Conservation (phyloP, 23 tunicate genomes). For the Styela clava region DNA sequence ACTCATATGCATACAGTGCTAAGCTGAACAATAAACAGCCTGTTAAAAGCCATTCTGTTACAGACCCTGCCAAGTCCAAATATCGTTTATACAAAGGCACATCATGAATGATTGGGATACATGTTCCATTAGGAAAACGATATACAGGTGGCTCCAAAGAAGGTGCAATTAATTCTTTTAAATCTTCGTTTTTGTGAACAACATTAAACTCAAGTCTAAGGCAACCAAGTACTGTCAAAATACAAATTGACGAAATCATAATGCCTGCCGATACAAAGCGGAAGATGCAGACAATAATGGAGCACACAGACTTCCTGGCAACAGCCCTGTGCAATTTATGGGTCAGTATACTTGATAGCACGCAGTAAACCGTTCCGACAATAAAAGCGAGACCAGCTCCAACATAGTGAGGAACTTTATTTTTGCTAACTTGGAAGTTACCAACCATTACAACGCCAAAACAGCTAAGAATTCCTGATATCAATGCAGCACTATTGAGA, state of each 20-base stretch:
- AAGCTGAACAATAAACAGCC: constrained; percentile 62
- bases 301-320: background rate
- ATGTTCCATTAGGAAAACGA: constrained; percentile 45
- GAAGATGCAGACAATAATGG: constrained; percentile 10
- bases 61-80: constrained; percentile 51
- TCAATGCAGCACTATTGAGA: constrained; percentile 26
- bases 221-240: background rate
- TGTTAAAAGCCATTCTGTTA: constrained; percentile 72
- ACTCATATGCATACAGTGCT: constrained; percentile 72
- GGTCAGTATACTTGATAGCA: constrained; percentile 44
- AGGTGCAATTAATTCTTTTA: background rate
- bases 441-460: constrained; percentile 74
- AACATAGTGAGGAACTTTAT: constrained; percentile 63
- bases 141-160: background rate
- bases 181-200: background rate
- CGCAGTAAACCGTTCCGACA: constrained; percentile 45
- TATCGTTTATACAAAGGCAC: constrained; percentile 43
- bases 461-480: constrained; percentile 52
- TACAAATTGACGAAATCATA: constrained; percentile 35
- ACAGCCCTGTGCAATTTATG: constrained; percentile 15
- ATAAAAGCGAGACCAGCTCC: constrained; percentile 71
- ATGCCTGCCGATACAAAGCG: constrained; percentile 31
- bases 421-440: constrained; percentile 70
- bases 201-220: background rate
- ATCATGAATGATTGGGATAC: constrained; percentile 40